Evolutionary conservation across 2,888 invertebrate genomes (phyloP), one percentile per base, ranked within the genome.

Genomic region (Nephrotoma appendiculata): DNA sequence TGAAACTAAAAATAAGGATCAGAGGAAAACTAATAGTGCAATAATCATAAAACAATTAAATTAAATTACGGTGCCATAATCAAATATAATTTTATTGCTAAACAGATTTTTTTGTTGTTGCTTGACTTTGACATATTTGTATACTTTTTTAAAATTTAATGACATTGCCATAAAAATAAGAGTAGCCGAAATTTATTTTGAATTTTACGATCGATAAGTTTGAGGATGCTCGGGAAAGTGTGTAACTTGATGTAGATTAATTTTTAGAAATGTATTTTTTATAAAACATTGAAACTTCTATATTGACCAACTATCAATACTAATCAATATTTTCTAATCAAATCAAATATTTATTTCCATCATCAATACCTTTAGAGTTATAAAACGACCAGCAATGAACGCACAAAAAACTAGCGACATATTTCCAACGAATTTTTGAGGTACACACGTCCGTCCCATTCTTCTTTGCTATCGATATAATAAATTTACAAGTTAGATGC

Each of bases 41-140:
- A 84, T 84, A 84, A 84, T 84, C 12, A 84, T 84, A 84, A 84
- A 84, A 84, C 84, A 84, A 84, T 84, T 84, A 84, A 84, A 84
- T 43, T 84, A 84, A 84, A 84, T 84, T 84, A 84, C 84, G 43
- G 84, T 42, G 84, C 43, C 84, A 84, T 84, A 84, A 84, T 84
- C 84, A 84, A 84, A 84, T 84, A 84, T 84, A 84, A 84, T 84
- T 84, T 84, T 84, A 84, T 84, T 84, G 42, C 84, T 42, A 84
- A 84, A 84, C 84, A 84, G 43, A 84, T 84, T 84, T 84, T 31
- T 84, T 84, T 43, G 71, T 71, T 84, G 41, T 71, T 84, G 41
- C 15, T 84, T 42, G 84, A 84, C 42, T 84, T 42, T 84, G 71
- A 71, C 71, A 71, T 71, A 31, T 71, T 71, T 71, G 19, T 71